A percentile compares a stretch with the other conserved stretches of the same genome.
Evolutionary conservation across 2,888 invertebrate genomes (phyloP).

Genomic region (Brachyptera putata): DNA sequence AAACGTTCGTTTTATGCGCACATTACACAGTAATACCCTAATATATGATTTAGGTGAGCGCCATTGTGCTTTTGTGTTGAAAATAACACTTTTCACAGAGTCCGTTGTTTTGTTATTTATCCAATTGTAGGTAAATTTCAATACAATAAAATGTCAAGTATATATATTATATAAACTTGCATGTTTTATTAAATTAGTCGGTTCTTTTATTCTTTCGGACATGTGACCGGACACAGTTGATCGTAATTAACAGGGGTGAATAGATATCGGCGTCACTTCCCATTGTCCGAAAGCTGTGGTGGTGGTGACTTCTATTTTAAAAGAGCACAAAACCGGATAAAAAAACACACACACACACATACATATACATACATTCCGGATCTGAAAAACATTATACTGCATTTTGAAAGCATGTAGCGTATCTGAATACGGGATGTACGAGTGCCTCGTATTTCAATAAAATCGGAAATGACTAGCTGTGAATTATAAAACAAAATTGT

Average conservation of each 20-base stretch:
- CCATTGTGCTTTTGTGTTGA: not conserved
- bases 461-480: not conserved
- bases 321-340: not conserved
- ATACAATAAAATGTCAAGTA: not conserved
- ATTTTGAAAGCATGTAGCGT: not conserved
- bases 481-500: not conserved
- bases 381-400: not conserved
- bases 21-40: not conserved
- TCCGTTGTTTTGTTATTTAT: not conserved
- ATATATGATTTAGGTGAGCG: constrained; percentile 1
- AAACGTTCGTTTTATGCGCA: not conserved
- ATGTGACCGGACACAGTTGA: constrained; percentile 6
- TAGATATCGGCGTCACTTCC: not conserved
- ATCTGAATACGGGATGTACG: not conserved
- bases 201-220: not conserved
- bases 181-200: constrained; percentile 4
- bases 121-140: not conserved
- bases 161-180: too few species aligned
- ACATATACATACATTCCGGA: not conserved
- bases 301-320: not conserved
- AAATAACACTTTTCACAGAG: not conserved
- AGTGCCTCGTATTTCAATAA: not conserved
- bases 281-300: not conserved
- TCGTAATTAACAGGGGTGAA: not conserved
- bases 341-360: too few species aligned